Evolutionary conservation across 1,140 invertebrate species (phyloP).

Genomic region (Stenopsyche tienmushanensis): DNA sequence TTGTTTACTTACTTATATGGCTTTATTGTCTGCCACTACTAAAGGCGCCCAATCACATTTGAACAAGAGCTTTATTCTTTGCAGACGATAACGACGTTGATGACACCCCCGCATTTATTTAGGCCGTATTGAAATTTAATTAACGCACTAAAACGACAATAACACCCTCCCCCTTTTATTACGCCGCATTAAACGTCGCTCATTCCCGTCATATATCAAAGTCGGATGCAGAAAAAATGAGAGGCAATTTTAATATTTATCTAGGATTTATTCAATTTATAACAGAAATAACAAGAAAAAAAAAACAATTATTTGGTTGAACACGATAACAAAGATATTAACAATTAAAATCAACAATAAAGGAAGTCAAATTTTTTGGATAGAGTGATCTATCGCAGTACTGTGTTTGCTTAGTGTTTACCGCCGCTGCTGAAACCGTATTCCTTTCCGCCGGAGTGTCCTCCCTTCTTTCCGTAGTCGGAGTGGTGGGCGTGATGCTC

Average conservation of each 20-base stretch:
- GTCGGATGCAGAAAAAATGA: background rate
- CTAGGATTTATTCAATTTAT: background rate
- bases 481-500: constrained; percentile 65
- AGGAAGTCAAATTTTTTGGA: constrained; percentile 23
- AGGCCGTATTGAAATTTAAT: constrained; percentile 12
- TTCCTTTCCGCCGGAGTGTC: constrained; percentile 63
- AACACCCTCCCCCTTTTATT: constrained; percentile 1
- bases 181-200: background rate
- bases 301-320: background rate
- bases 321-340: background rate
- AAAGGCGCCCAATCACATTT: constrained; percentile 36
- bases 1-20: constrained; percentile 38
- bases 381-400: constrained; percentile 16
- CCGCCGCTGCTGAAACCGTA: constrained; percentile 60
- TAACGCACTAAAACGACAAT: constrained; percentile 1
- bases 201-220: too few species aligned
- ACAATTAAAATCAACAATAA: background rate
- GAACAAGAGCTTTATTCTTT: constrained; percentile 13
- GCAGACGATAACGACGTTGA: background rate
- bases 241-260: background rate
- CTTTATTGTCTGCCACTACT: constrained; percentile 35
- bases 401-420: constrained; percentile 2
- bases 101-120: background rate
- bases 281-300: background rate
- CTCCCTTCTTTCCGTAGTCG: constrained; percentile 66